Evolutionary conservation across 2,888 invertebrate genomes (phyloP).

Genomic region (Coremacera marginata): DNA sequence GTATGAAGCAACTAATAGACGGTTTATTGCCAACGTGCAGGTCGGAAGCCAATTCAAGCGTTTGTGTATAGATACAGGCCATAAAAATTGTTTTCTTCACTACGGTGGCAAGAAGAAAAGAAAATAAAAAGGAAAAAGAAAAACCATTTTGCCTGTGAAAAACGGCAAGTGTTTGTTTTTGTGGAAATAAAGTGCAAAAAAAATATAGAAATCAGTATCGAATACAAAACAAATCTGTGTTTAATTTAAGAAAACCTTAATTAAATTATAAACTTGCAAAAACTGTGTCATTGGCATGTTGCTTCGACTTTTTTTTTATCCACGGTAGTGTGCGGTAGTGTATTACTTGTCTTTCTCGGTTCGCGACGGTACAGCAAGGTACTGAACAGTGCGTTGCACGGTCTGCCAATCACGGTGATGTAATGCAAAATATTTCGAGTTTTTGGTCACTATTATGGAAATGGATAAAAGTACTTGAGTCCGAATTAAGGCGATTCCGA

Average conservation of each 20-base stretch:
- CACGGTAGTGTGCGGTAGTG: slow-evolving; percentile 3
- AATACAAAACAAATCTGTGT: background rate
- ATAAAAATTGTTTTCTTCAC: slow-evolving; percentile 5
- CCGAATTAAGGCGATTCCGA: background rate
- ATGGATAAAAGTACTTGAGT: background rate
- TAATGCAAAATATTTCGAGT: slow-evolving; percentile 11
- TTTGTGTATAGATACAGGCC: slow-evolving; percentile 26
- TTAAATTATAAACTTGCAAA: background rate
- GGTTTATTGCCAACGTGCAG: slow-evolving; percentile 27
- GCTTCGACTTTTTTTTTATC: background rate
- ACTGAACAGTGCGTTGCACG: background rate
- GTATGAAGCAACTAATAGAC: slow-evolving; percentile 1
- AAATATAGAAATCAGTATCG: background rate
- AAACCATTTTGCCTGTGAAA: background rate
- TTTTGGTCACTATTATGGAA: background rate
- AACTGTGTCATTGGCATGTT: slow-evolving; percentile 14
- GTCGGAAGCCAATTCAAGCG: background rate
- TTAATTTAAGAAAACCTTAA: background rate
- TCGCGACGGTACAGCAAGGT: background rate
- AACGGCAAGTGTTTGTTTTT: background rate
- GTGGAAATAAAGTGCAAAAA: background rate
- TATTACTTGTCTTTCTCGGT: background rate
- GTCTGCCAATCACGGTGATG: slow-evolving; percentile 8
- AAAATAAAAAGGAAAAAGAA: slow-evolving; percentile 4
- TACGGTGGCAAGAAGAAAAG: background rate